Conservation (phyloP, 2,797 vertebrate genomes). For the Ataeniobius toweri region DNA sequence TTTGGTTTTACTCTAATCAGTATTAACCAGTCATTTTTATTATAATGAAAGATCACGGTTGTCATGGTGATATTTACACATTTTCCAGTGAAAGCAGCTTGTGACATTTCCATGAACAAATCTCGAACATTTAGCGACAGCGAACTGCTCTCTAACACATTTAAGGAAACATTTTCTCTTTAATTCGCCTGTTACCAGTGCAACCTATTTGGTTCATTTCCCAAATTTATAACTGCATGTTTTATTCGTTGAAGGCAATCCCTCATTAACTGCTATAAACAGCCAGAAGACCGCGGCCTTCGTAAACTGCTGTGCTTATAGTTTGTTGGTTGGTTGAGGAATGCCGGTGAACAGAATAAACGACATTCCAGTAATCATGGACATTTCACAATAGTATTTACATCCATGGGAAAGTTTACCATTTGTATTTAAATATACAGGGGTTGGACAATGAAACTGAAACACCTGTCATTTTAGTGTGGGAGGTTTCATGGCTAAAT, state of each 20-base stretch:
- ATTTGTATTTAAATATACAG: neutral
- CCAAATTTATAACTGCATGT: neutral
- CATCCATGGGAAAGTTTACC: slow-evolving; percentile 20
- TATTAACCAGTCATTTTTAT: neutral
- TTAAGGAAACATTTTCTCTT: neutral
- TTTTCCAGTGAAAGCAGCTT: neutral
- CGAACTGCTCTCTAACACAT: too few species aligned
- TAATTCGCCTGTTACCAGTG: neutral
- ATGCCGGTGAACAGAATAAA: slow-evolving; percentile 61
- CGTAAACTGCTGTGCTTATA: neutral
- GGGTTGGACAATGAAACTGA: too few species aligned
- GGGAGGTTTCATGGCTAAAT: too few species aligned
- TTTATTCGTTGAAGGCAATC: neutral
- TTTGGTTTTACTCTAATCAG: neutral
- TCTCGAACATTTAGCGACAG: neutral
- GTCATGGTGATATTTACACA: neutral
- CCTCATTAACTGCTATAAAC: slow-evolving; percentile 4
- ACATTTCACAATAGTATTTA: slow-evolving; percentile 30
- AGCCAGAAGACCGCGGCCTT: slow-evolving; percentile 18
- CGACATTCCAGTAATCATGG: slow-evolving; percentile 52
- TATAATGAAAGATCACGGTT: neutral
- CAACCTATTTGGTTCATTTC: neutral
- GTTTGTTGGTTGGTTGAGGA: slow-evolving; percentile 36
- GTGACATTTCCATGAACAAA: neutral
- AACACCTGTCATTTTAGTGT: too few species aligned